Evolutionary conservation across 1,140 invertebrate species (phyloP), one percentile per base, ranked within the genome.

Genomic region (Drosophila elegans): DNA sequence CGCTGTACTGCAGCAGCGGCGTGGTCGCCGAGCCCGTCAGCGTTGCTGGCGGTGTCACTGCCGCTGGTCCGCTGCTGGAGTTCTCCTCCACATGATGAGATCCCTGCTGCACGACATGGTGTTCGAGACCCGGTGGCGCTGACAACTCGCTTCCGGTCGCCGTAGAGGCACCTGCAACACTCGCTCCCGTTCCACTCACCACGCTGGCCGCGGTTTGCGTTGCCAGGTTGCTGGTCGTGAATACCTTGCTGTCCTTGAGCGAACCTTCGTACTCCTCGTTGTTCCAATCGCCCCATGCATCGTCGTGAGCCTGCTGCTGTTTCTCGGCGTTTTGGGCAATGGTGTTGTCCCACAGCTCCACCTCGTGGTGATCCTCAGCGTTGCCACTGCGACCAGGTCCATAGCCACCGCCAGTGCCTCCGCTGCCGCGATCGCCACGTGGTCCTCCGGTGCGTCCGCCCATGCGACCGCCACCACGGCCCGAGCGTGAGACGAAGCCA

Each of bases 191-290:
- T 45, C 71, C 79, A 16, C 80, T 85, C 6, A 91, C 78, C 10
- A 91, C 90, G 69, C 61, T 91, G 10, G 81, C 84, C 6, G 88
- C 76, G 10, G 80, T 83, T 64, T 90, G 88, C 21, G 90, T 72
- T 38, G 75, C 74, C 29, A 92, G 54, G 74, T 94, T 93, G 80
- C 96, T 97, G 29, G 96, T 95, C 38, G 97, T 97, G 85, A 98
- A 98, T 52, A 99, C 97, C 94, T 98, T 98, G n/a, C 97, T 98
- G 90, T 98, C 98, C 57, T 97, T 96, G 57, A 98, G 93, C 69
- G 97, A 98, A 60, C 97, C 97, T 10, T 97, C 97, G 93, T 98
- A 98, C 90, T 98, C 97, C 93, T 98, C 97, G 89, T 98, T 97
- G 92, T 97, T 97, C 98, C 97, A 98, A 85, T 98, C 97, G 93